These are phyloP conservation scores for Lepidotrigona ventralis DNA, from an alignment of 1,140 invertebrate species.

Conservation along the genomic window DNA sequence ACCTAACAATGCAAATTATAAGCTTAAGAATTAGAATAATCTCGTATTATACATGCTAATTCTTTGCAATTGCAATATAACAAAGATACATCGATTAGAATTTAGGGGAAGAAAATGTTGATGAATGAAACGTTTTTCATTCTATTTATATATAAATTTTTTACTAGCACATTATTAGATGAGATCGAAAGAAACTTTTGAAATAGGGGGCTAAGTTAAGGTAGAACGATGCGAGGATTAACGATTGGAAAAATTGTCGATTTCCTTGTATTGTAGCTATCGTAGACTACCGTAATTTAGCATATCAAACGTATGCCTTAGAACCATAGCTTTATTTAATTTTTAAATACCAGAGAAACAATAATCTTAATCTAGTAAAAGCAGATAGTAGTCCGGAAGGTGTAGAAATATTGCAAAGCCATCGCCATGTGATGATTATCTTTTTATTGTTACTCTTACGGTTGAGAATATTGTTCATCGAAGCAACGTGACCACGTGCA, in stretches of 20 bases:
- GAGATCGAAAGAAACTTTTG: slow-evolving; percentile 36
- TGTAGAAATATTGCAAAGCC: neutral
- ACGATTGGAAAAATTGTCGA: slow-evolving; percentile 22
- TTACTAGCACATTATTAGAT: slow-evolving; percentile 54
- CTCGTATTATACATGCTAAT: slow-evolving; percentile 14
- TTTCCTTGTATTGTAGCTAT: slow-evolving; percentile 31
- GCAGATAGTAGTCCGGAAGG: neutral
- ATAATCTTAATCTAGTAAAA: slow-evolving; percentile 9
- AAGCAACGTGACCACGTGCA: neutral
- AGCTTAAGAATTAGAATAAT: slow-evolving; percentile 52
- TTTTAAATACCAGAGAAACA: slow-evolving; percentile 16
- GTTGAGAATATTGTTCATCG: neutral
- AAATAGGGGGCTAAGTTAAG: slow-evolving; percentile 34
- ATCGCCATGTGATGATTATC: slow-evolving; percentile 2
- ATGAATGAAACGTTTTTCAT: slow-evolving; percentile 32
- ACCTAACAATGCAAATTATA: slow-evolving; percentile 35
- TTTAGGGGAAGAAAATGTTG: slow-evolving; percentile 12
- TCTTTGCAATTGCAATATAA: slow-evolving; percentile 24
- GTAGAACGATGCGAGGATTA: neutral
- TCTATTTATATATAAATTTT: slow-evolving; percentile 65
- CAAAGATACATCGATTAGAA: slow-evolving; percentile 10
- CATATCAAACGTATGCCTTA: slow-evolving; percentile 55
- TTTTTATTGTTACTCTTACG: slow-evolving; percentile 15
- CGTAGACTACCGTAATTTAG: slow-evolving; percentile 43
- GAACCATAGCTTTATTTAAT: slow-evolving; percentile 17